These are phyloP conservation scores for Neodiprion pinetum DNA, from an alignment of 1,140 invertebrate genomes.

Conservation along the genomic window DNA sequence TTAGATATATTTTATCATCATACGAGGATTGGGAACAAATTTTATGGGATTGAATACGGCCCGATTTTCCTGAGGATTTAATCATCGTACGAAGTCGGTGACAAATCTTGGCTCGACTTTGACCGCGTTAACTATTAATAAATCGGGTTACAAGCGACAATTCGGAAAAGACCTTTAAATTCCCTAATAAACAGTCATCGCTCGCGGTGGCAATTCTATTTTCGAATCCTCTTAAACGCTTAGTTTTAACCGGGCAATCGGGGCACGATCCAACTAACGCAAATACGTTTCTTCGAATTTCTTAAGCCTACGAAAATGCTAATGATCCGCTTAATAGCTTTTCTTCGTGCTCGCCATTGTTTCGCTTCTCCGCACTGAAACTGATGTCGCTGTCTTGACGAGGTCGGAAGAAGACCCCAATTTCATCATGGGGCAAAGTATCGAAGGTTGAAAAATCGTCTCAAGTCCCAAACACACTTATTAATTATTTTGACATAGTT, in stretches of 20 bases:
- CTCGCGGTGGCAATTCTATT: not conserved
- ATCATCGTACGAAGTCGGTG: not conserved
- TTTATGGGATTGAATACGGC: not conserved
- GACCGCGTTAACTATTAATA: not conserved
- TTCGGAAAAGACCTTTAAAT: not conserved
- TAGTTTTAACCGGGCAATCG: not conserved
- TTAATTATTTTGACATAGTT: slow-evolving; percentile 1
- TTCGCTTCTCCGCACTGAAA: no score
- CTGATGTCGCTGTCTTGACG: no score
- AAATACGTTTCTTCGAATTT: not conserved
- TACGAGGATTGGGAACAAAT: not conserved
- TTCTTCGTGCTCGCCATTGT: no score
- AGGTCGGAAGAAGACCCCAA: not conserved
- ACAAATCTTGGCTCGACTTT: not conserved
- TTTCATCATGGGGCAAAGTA: not conserved
- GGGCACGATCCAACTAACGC: not conserved
- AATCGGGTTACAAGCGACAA: not conserved
- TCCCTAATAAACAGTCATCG: slow-evolving; percentile 3
- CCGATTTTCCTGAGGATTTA: no score
- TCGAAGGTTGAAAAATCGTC: no score
- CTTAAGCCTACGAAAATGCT: not conserved
- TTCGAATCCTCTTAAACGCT: not conserved
- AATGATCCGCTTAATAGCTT: not conserved
- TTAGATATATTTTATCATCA: not conserved
- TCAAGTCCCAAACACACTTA: not conserved